Evolutionary conservation across 2,888 invertebrate species (phyloP), one percentile per base, ranked within the genome.

Genomic region (Conchocele bisecta): DNA sequence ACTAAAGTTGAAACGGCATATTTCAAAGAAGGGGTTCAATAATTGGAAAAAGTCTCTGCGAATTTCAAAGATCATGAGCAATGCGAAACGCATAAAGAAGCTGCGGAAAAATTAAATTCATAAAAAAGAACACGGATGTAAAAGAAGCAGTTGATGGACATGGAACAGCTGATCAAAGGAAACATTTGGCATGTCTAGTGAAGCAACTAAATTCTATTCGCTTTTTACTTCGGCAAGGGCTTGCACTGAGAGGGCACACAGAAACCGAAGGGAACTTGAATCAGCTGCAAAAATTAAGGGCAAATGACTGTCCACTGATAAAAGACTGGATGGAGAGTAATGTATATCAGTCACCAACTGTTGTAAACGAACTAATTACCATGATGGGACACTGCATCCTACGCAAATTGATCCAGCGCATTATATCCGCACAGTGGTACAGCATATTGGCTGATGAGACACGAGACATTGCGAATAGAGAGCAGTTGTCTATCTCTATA

Each of bases 401-500:
- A 13, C 15, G 48, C 28, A 28, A 17, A 17, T 29, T 48, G 15
- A n/a, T 48, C 29, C 26, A 48, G 31, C 7, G 31, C 31, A 22
- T 48, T n/a, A 29, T 31, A 20, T 9, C n/a, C n/a, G 4, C 48
- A 11, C 15, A 5, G 6, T 48, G 48, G 48, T 28, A 28, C 28
- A 48, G 48, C 48, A 28, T 48, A 17, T 28, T 28, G 31, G 48
- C 48, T 29, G 29, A 48, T 48, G 48, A 48, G 31, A 48, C 29
- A 24, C 28, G 48, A 22, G 28, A 48, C 29, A 5, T 24, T 48
- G 28, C 29, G n/a, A n/a, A 53, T 41, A 54, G 37, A 31, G 64
- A 64, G 39, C 64, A 64, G 44, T 13, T 64, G 41, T 39, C 35
- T 3, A 24, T 56, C 15, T 46, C 46, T 28, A 17, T 64, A 26